These are phyloP conservation scores for Pterocles orientalis DNA, from an alignment of 2,113 vertebrate genomes.

Conservation along the genomic window DNA sequence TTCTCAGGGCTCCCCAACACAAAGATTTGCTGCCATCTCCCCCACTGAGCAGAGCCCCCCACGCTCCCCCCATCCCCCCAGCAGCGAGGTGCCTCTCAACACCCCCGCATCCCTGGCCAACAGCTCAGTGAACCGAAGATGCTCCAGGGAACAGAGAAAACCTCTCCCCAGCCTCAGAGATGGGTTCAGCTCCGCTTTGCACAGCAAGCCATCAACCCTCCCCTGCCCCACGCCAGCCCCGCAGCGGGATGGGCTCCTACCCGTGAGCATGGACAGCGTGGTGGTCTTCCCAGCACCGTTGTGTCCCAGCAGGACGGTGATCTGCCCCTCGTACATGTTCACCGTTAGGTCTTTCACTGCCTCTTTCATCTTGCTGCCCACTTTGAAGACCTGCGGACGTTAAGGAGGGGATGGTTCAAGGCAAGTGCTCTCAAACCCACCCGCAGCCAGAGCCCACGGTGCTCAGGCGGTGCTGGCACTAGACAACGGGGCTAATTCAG, in stretches of 20 bases:
- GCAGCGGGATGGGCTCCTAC: slow-evolving; percentile 32
- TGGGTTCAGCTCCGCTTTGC: not conserved
- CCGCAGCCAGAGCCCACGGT: not conserved
- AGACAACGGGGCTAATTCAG: not conserved
- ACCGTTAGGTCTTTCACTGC: slow-evolving; percentile 86
- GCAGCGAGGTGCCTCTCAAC: not conserved
- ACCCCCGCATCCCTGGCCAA: not conserved
- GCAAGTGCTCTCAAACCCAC: not conserved
- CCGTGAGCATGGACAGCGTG: slow-evolving; percentile 90
- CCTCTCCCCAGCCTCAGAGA: not conserved
- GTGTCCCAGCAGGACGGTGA: slow-evolving; percentile 89
- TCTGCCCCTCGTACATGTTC: slow-evolving; percentile 93
- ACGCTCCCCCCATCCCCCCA: not conserved
- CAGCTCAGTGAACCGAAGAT: not conserved
- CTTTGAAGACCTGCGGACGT: slow-evolving; percentile 77
- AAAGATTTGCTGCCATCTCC: not conserved
- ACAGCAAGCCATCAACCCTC: not conserved
- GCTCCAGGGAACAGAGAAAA: not conserved
- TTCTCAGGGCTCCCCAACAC: not conserved
- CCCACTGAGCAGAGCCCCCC: not conserved
- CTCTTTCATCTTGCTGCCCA: slow-evolving; percentile 82
- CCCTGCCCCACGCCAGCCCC: not conserved
- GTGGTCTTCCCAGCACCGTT: slow-evolving; percentile 93
- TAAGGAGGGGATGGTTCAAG: not conserved
- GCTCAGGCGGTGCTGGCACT: rapidly evolving